Conservation (phyloP, 1,140 invertebrate genomes). For the Archegozetes longisetosus region DNA sequence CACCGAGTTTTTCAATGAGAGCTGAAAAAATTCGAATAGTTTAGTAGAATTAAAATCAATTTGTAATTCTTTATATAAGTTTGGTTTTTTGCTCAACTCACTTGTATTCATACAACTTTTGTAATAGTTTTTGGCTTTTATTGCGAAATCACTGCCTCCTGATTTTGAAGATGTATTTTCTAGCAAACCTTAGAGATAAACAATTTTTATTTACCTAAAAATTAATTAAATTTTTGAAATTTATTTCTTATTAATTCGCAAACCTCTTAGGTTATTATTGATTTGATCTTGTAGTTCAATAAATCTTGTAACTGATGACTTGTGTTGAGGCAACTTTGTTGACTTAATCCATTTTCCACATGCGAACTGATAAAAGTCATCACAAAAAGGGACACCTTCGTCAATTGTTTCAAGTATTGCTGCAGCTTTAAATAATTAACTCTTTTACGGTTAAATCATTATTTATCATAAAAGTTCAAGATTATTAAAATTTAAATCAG, state of each 20-base stretch:
- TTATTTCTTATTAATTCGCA: no score
- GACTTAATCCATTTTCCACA: conserved; percentile 44
- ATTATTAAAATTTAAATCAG: no score
- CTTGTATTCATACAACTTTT: conserved; percentile 69
- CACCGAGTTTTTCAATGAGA: not conserved
- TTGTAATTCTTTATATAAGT: no score
- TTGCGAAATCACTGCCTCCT: conserved; percentile 43
- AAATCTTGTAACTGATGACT: conserved; percentile 58
- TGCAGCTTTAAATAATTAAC: no score
- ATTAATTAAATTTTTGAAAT: no score
- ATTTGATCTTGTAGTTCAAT: conserved; percentile 58
- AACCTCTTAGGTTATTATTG: conserved; percentile 47
- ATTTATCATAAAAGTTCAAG: no score
- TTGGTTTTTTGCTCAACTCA: conserved; percentile 31
- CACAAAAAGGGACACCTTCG: conserved; percentile 53
- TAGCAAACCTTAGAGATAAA: no score
- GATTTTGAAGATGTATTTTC: no score
- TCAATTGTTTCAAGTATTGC: conserved; percentile 43
- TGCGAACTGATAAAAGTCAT: conserved; percentile 78
- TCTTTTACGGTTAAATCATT: no score
- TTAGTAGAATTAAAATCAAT: no score
- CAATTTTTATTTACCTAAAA: no score
- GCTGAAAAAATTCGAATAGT: conserved; percentile 4
- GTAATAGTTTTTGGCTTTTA: conserved; percentile 55
- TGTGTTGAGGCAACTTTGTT: conserved; percentile 52